Conservation (phyloP, 2,888 invertebrate species). For the Athetis lepigone region DNA sequence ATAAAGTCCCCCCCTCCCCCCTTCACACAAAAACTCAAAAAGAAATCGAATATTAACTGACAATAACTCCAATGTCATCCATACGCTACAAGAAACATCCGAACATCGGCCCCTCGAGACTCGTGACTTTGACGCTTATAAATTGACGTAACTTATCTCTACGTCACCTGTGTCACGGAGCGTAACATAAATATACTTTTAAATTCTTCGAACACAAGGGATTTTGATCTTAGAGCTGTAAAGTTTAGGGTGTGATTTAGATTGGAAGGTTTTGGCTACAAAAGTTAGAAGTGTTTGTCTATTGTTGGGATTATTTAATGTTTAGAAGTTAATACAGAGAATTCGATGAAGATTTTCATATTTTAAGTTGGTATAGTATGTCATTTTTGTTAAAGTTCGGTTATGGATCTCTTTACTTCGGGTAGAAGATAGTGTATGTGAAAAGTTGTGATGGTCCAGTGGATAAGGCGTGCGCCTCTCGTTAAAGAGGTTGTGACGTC, state of each 20-base stretch:
- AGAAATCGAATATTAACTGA: conserved; percentile 44
- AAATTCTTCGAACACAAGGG: conserved; percentile 27
- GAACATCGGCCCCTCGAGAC: conserved; percentile 57
- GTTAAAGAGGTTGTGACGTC: no score
- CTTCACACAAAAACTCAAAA: conserved; percentile 7
- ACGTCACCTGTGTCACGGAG: conserved; percentile 71
- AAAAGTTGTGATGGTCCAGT: no score
- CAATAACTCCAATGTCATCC: conserved; percentile 48
- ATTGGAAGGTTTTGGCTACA: conserved; percentile 1
- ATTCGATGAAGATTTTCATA: conserved; percentile 52
- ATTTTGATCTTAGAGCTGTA: neutral
- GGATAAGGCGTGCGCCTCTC: no score
- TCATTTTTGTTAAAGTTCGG: conserved; percentile 19
- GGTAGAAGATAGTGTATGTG: no score
- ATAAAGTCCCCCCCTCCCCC: no score
- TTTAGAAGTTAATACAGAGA: conserved; percentile 47
- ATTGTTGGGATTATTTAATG: conserved; percentile 45
- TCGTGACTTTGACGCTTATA: conserved; percentile 77
- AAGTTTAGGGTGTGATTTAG: neutral
- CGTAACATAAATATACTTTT: conserved; percentile 53
- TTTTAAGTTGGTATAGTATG: conserved; percentile 34
- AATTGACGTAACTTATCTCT: conserved; percentile 78
- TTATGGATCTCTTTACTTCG: neutral
- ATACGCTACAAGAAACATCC: conserved; percentile 45
- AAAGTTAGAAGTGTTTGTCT: conserved; percentile 42